Base-by-base conservation (phyloP, 2,888 invertebrate species). In the Sicus ferrugineus region DNA sequence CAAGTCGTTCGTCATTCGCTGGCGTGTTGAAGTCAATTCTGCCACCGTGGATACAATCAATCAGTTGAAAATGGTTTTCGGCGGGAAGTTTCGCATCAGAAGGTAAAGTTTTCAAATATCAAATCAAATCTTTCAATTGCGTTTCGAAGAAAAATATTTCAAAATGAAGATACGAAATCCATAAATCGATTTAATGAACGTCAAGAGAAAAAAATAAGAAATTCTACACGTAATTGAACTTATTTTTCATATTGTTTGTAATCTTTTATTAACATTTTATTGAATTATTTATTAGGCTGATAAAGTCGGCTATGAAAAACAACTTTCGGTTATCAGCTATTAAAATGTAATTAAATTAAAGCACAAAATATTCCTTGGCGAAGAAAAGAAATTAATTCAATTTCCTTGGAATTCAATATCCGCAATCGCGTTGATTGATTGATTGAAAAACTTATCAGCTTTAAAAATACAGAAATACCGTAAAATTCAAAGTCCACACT, bases 1-100 rank as follows among this genome's bases (percentile, higher is more conserved):
- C n/a, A n/a, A n/a, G n/a, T n/a, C n/a, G n/a, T n/a, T n/a, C n/a
- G n/a, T n/a, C n/a, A n/a, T n/a, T n/a, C 59, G 16, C 11, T 14
- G 11, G 30, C 42, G 54, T 52, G 28, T 52, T 4, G 42, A 73
- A 73, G 66, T 72, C 82, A 79, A 81, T 79, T 79, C 79, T 77
- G 75, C 79, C 74, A 81, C 76, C 72, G 76, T 81, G 81, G 82
- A 80, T 75, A 77, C 79, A 73, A 79, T 79, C 67, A 76, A 77
- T 76, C 81, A 80, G 75, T 77, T 83, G 78, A 84, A 85, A 78
- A 85, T 85, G 85, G 85, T 85, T 75, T 85, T 85, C 78, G 85
- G 85, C 77, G 86, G 85, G 78, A 84, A 84, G 79, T 85, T 85
- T 82, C 85, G 85, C 75, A 83, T 85, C 74, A 81, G 85, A 85